Conservation (phyloP, 2,113 vertebrate species). For the Clarias magur region DNA sequence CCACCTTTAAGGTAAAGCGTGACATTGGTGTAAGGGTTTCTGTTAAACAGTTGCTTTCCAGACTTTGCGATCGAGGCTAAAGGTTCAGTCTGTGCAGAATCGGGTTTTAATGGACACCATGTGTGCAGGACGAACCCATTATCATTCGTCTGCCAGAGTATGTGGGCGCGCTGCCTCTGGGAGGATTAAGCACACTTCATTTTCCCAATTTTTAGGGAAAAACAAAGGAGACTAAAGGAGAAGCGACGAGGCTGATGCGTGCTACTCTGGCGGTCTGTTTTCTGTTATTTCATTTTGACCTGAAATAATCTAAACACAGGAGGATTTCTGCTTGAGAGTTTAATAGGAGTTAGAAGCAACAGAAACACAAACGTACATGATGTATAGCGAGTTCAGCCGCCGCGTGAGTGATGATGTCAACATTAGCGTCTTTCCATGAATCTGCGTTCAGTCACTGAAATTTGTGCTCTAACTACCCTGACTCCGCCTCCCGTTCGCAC, state of each 20-base stretch:
- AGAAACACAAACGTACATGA: background rate
- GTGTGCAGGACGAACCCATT: constrained; percentile 21
- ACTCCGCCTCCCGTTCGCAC: background rate
- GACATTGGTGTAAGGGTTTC: background rate
- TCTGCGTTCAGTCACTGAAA: background rate
- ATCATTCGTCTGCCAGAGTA: constrained; percentile 21
- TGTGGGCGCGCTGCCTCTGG: constrained; percentile 2
- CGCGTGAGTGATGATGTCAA: background rate
- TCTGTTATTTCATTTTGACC: background rate
- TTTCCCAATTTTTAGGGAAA: background rate
- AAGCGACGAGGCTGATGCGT: background rate
- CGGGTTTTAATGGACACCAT: constrained; percentile 23
- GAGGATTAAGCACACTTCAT: background rate
- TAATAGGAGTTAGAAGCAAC: background rate
- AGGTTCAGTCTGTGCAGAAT: background rate
- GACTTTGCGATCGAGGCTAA: background rate
- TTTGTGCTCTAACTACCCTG: background rate
- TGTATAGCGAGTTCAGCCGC: background rate
- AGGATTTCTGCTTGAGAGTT: background rate
- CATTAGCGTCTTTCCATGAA: background rate
- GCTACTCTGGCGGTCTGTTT: background rate
- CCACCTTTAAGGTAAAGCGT: background rate
- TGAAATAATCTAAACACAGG: background rate
- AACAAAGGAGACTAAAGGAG: background rate
- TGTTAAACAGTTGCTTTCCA: background rate